phyloP scores from a whole-genome alignment of 2,797 vertebrate genomes.

The Carduelis carduelis region DNA sequence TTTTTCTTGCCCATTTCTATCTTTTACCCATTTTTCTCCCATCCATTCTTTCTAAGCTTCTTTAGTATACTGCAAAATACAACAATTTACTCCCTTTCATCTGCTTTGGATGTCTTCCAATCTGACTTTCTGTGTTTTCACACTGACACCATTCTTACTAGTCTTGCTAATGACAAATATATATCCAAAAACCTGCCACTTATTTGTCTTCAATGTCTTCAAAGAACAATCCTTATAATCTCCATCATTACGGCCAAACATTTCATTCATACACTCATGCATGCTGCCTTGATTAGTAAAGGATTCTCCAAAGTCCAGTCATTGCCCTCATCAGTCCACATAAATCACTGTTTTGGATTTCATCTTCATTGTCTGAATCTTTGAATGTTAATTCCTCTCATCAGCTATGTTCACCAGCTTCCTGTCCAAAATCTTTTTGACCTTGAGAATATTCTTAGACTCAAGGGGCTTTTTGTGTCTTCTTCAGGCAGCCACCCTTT shows the following conservation, averaged over 20 bases:
- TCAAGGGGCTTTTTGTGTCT: background rate
- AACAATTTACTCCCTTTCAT: background rate
- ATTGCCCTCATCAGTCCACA: background rate
- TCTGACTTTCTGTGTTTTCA: background rate
- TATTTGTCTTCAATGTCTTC: background rate
- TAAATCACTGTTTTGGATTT: background rate
- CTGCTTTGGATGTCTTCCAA: background rate
- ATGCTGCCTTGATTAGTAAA: background rate
- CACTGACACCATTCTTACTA: background rate
- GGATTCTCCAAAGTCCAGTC: background rate
- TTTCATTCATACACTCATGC: background rate
- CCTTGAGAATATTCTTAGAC: background rate
- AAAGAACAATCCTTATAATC: background rate
- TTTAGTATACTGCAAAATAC: background rate
- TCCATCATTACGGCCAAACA: background rate
- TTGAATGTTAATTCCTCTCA: background rate
- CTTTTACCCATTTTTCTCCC: background rate
- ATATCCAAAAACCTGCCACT: background rate
- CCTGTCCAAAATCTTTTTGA: background rate
- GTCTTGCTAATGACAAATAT: background rate
- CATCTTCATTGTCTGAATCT: background rate
- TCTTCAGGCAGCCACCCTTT: background rate
- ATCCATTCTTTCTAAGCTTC: background rate
- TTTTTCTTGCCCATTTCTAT: background rate
- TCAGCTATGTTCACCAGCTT: background rate